Evolutionary conservation across 2,113 vertebrate species (phyloP).

Genomic region (Tupaia tana): DNA sequence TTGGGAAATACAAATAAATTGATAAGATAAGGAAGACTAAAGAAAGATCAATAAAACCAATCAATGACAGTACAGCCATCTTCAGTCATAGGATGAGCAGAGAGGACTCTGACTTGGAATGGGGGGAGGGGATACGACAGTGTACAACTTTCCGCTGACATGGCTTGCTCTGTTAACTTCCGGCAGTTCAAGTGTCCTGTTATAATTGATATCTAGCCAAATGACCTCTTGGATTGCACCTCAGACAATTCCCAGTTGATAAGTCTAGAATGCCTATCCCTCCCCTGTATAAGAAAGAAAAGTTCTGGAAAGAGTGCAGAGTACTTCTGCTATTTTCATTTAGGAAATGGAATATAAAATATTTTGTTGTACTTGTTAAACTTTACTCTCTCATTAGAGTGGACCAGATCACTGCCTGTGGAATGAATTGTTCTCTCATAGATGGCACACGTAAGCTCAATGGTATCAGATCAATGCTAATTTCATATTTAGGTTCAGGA

Average conservation of each 20-base stretch:
- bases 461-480: neutral
- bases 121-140: rapidly evolving
- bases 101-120: rapidly evolving
- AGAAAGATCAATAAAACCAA: neutral
- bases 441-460: neutral
- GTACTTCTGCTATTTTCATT: neutral
- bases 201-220: no score
- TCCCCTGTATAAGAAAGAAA: neutral
- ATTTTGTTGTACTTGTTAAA: neutral
- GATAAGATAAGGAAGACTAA: neutral
- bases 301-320: neutral
- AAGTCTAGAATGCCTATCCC: neutral
- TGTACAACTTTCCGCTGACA: neutral
- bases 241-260: rapidly evolving
- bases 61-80: no score
- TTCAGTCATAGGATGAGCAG: neutral
- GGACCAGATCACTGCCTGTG: neutral
- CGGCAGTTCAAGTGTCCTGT: neutral
- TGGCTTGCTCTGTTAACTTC: neutral
- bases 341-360: neutral
- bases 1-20: neutral
- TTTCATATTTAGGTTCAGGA: constrained; percentile 32
- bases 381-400: neutral
- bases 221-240: no score
- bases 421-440: neutral